Evolutionary conservation across 2,888 invertebrate species (phyloP), one percentile per base, ranked within the genome.

Genomic region (Dusona sp.): DNA sequence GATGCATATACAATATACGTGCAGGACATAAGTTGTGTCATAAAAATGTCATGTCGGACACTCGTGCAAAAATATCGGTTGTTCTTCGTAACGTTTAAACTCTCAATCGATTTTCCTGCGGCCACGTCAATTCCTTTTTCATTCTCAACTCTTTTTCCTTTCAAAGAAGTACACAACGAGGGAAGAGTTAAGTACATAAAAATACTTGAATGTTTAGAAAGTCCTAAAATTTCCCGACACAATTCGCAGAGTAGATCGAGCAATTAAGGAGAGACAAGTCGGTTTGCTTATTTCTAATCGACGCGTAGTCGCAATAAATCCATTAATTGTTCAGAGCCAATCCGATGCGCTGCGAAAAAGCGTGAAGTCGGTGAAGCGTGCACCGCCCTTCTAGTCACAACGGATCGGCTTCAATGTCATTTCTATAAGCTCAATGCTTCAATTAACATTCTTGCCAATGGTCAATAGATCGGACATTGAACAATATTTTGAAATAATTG

Each of bases 71-170:
- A 51, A 54, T 54, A 74, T 36, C 57, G 25, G 13, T 33, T 57
- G 57, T 57, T 74, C 74, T 38, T 57, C n/a, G 25, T 74, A 74
- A 74, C 57, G 57, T 36, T 22, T 73, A 45, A 70, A 51, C 54
- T 54, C 6, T 19, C 73, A 64, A 78, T 78, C 78, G 67, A 78
- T 78, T 78, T 78, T 45, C 29, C 48, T 16, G 3, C 29, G 42
- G 36, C 51, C 51, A 78, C 78, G 51, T 74, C 25, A 42, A 36
- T 74, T 38, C 36, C 42, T 16, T 74, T 57, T 57, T 57, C 22
- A 19, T 57, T 42, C 22, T 38, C 9, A 73, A 33, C n/a, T 57
- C 22, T 16, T 29, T 45, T 68, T 68, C 22, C 9, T n/a, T 65
- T 16, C 22, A 51, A 51, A 51, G 8, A 51, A 25, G 22, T 3